Evolutionary conservation across 2,888 invertebrate species (phyloP), one percentile per base, ranked within the genome.

Genomic region (Ophioninae sp.): DNA sequence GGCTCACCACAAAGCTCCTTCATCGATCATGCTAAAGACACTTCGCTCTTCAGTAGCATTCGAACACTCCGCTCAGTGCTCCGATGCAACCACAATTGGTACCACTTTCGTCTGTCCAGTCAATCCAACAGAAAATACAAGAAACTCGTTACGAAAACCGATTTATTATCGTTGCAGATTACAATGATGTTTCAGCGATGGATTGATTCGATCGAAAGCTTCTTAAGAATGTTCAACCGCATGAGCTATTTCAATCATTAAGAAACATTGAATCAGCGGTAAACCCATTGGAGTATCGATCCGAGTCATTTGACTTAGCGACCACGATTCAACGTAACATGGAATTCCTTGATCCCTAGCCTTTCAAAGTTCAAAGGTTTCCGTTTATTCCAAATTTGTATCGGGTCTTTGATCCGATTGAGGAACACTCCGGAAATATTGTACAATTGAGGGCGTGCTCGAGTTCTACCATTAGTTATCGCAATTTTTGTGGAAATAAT

Each of bases 401-500:
- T 50, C 50, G 13, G 50, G 17, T 3, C 17, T 30, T 30, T 50
- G 50, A 13, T 50, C 50, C 50, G 50, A 50, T 3, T 65, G 20
- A 6, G 20, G 44, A 37, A 21, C 20, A 7, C n/a, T 20, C 39
- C 10, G 21, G 30, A 62, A 57, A 5, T 44, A 57, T 57, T 81
- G 50, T 65, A 13, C 5, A 56, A 59, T 50, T 62, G 39, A 50
- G 13, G 41, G 30, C 41, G 77, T 23, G 41, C 59, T 59, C 17
- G 17, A 56, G 10, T 72, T 50, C 41, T 70, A 57, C 68, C 72
- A 81, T 72, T 77, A 81, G 81, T 77, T 72, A 72, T 77, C 73
- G 69, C 64, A 69, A 82, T 78, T 74, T 82, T 78, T 57, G 20
- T 64, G 56, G 41, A 69, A 74, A 64, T 79, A 64, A 64, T 82